Conservation (phyloP, 2,888 invertebrate genomes). For the Drosophila histrio region DNA sequence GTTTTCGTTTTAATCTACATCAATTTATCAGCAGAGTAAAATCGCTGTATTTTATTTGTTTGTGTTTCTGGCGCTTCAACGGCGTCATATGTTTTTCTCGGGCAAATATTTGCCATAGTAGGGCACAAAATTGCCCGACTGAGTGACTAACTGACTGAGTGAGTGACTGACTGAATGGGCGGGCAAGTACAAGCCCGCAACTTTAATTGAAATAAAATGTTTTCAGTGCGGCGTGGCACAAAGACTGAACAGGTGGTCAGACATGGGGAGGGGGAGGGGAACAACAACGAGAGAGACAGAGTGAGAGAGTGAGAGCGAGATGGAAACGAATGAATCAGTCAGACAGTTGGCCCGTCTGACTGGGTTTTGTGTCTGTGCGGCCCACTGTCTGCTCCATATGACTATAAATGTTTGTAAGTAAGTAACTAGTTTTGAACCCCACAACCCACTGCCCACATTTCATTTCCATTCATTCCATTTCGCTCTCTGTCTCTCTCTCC, state of each 20-base stretch:
- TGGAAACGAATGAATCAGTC: slow-evolving; percentile 52
- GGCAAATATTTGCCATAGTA: slow-evolving; percentile 53
- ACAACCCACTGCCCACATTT: slow-evolving; percentile 40
- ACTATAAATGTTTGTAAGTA: slow-evolving; percentile 65
- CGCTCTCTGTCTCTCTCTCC: slow-evolving; percentile 7
- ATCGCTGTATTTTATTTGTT: slow-evolving; percentile 31
- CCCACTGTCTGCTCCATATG: slow-evolving; percentile 61
- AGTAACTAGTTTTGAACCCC: slow-evolving; percentile 66
- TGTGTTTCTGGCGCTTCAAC: slow-evolving; percentile 21
- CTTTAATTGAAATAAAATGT: slow-evolving; percentile 76
- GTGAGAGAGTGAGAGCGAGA: background rate
- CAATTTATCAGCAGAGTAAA: slow-evolving; percentile 52
- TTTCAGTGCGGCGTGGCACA: slow-evolving; percentile 30
- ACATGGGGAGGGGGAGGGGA: background rate
- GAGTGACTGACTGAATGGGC: slow-evolving; percentile 5
- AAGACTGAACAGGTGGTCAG: slow-evolving; percentile 38
- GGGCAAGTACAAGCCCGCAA: slow-evolving; percentile 29
- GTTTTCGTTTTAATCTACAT: slow-evolving; percentile 55
- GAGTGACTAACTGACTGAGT: background rate
- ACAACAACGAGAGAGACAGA: background rate
- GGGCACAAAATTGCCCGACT: slow-evolving; percentile 37
- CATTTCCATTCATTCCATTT: slow-evolving; percentile 64
- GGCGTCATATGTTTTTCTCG: slow-evolving; percentile 58
- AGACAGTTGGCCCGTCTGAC: slow-evolving; percentile 15
- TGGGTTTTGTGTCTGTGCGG: slow-evolving; percentile 39